These are phyloP conservation scores for Muscicapa striata DNA, from an alignment of 2,797 vertebrate genomes.

Conservation along the genomic window DNA sequence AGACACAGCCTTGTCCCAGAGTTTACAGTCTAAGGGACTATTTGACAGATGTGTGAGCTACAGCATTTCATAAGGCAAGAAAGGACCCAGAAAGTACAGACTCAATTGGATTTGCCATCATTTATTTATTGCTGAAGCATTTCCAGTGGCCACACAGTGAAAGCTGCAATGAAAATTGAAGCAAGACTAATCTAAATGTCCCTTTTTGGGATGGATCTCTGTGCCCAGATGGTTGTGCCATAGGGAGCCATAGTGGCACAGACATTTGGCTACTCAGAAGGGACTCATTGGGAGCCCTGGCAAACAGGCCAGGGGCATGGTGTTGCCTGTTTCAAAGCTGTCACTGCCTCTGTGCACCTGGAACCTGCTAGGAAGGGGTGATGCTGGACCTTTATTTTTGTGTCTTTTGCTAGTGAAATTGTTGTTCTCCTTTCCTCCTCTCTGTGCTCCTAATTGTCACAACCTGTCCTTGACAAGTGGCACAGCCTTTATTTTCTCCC, in stretches of 20 bases:
- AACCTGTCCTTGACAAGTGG: not conserved
- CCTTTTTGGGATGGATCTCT: not conserved
- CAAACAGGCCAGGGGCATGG: not conserved
- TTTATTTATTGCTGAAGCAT: not conserved
- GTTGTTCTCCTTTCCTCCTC: not conserved
- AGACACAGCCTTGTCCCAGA: not conserved
- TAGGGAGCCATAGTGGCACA: not conserved
- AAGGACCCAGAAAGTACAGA: conserved; percentile 19
- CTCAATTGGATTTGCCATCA: not conserved
- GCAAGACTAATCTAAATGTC: not conserved
- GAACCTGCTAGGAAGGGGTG: not conserved
- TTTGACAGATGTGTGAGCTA: conserved; percentile 25
- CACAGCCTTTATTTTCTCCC: not conserved
- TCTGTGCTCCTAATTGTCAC: not conserved
- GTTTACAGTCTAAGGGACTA: conserved; percentile 1
- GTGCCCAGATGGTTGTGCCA: not conserved
- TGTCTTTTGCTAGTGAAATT: not conserved
- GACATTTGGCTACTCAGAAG: not conserved
- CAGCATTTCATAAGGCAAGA: conserved; percentile 17
- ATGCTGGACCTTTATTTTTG: not conserved
- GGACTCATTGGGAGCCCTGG: not conserved
- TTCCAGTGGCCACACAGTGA: not conserved
- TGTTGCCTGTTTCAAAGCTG: not conserved
- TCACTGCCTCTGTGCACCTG: not conserved
- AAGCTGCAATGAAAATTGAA: not conserved